phyloP scores from a whole-genome alignment of 1,140 invertebrate species.

The Archegozetes longisetosus region DNA sequence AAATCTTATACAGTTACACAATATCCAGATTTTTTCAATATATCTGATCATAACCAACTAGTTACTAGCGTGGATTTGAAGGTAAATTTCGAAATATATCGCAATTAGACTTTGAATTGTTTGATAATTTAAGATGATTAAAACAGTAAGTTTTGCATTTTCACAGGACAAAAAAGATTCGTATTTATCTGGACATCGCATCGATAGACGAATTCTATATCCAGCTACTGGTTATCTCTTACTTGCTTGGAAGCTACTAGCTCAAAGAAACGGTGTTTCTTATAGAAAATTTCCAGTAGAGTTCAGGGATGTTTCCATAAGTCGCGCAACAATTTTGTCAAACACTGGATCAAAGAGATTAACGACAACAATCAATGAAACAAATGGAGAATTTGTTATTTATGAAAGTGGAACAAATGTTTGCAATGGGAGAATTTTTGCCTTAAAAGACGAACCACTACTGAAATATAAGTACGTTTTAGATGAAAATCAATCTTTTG shows the following conservation, averaged over 20 bases:
- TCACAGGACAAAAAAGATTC: constrained; percentile 31
- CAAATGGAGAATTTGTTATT: constrained; percentile 76
- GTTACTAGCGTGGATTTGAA: not conserved
- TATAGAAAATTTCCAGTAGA: constrained; percentile 52
- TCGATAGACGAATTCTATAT: constrained; percentile 83
- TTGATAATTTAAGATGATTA: constrained; percentile 26
- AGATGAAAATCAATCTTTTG: no score
- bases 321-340: constrained; percentile 75
- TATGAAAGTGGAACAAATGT: constrained; percentile 65
- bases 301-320: constrained; percentile 71
- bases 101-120: no score
- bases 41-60: not conserved
- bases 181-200: constrained; percentile 66
- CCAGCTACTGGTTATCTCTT: constrained; percentile 87
- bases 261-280: constrained; percentile 55
- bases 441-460: no score
- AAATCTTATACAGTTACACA: constrained; percentile 7
- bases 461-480: no score
- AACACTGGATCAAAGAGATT: constrained; percentile 57
- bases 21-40: constrained; percentile 15
- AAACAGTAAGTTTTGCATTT: not conserved
- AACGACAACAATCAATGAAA: constrained; percentile 66
- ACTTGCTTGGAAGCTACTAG: constrained; percentile 77
- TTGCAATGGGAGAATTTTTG: constrained; percentile 55
- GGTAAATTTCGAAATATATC: no score